These are phyloP conservation scores for Stomatorhinus walkeri DNA, from an alignment of 2,797 vertebrate species.

Conservation along the genomic window DNA sequence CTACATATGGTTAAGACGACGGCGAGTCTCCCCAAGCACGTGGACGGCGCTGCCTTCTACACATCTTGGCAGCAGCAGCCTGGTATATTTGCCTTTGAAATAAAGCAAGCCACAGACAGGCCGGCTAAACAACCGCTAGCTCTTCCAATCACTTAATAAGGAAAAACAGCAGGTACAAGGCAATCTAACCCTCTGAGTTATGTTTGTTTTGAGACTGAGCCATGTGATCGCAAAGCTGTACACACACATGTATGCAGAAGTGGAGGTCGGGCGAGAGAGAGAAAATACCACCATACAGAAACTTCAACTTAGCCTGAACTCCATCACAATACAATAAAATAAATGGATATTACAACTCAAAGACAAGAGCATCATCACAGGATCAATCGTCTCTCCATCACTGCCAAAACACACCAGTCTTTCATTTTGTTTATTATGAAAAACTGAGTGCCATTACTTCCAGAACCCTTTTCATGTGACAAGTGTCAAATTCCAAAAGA, in stretches of 20 bases:
- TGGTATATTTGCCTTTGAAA: constrained; percentile 44
- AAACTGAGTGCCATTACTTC: not conserved
- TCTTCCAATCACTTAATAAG: constrained; percentile 59
- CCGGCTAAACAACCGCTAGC: constrained; percentile 35
- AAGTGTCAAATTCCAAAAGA: not conserved
- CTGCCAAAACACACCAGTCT: not conserved
- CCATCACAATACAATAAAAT: not conserved
- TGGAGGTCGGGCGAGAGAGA: not conserved
- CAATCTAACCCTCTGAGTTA: constrained; percentile 49
- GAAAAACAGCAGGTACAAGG: constrained; percentile 49
- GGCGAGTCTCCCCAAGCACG: not conserved
- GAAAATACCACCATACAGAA: constrained; percentile 11
- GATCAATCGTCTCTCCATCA: not conserved
- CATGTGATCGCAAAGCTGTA: constrained; percentile 30
- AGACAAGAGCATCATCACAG: constrained; percentile 4
- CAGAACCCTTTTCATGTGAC: not conserved
- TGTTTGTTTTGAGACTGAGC: constrained; percentile 50
- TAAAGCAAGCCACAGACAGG: constrained; percentile 46
- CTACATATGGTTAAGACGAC: constrained; percentile 11
- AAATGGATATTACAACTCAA: constrained; percentile 8
- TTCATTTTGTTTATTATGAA: not conserved
- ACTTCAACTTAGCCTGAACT: not conserved
- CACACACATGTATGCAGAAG: not conserved
- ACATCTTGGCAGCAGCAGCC: constrained; percentile 20
- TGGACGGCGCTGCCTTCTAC: not conserved